phyloP scores from a whole-genome alignment of 2,113 vertebrate species.

The Urocitellus parryii region DNA sequence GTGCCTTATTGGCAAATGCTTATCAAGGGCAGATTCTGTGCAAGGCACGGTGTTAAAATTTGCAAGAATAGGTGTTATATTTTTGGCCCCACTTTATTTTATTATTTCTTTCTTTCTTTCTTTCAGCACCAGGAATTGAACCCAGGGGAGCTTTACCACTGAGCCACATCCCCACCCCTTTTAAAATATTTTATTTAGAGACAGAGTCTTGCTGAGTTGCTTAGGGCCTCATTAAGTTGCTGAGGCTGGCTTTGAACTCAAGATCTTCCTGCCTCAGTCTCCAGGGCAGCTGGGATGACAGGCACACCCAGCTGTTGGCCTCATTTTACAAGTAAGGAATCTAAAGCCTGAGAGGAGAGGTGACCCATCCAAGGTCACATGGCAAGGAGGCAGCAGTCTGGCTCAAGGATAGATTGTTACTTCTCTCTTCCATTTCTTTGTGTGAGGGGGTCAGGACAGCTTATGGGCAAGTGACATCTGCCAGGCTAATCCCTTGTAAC shows the following conservation, averaged over 20 bases:
- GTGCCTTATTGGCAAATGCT: background rate
- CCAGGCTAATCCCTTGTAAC: slow-evolving; percentile 36
- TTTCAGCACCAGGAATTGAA: too few species aligned
- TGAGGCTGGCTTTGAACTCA: too few species aligned
- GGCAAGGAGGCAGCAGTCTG: background rate
- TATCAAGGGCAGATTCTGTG: background rate
- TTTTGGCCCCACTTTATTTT: background rate
- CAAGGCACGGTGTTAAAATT: background rate
- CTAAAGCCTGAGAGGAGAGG: background rate
- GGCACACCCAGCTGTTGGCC: background rate
- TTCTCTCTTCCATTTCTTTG: background rate
- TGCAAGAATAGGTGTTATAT: background rate
- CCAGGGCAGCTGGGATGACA: too few species aligned
- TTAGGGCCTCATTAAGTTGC: too few species aligned
- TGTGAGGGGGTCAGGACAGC: background rate
- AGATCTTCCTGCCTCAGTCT: too few species aligned
- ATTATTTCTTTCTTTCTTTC: too few species aligned
- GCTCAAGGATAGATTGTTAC: background rate
- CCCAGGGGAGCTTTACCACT: too few species aligned
- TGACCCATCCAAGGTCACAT: background rate
- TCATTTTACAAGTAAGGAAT: background rate
- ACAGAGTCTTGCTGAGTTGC: too few species aligned
- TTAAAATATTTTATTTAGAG: too few species aligned
- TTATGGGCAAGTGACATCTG: background rate
- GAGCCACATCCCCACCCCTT: too few species aligned